phyloP scores from a whole-genome alignment of 2,113 vertebrate genomes.

The Gymnarchus niloticus region DNA sequence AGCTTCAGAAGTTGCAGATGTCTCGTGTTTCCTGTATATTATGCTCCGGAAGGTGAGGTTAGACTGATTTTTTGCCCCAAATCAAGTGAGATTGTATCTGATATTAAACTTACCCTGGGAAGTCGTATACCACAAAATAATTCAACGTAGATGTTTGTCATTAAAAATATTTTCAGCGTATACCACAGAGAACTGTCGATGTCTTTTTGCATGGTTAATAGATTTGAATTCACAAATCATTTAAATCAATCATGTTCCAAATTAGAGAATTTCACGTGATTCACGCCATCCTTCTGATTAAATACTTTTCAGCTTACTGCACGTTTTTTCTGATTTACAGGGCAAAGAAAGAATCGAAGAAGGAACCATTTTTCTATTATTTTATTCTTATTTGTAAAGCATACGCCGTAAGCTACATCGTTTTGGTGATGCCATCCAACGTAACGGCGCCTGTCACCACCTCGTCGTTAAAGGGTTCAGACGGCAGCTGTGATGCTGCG shows the following conservation, averaged over 20 bases:
- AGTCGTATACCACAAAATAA: neutral
- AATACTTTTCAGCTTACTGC: neutral
- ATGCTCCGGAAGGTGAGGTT: neutral
- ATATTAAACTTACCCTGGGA: neutral
- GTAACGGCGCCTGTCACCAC: slow-evolving; percentile 47
- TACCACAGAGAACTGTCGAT: neutral
- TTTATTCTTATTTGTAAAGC: slow-evolving; percentile 25
- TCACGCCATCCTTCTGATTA: neutral
- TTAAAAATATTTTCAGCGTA: neutral
- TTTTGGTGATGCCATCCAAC: slow-evolving; percentile 74
- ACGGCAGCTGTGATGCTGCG: slow-evolving; percentile 50
- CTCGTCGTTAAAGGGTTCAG: slow-evolving; percentile 54
- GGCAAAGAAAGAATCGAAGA: slow-evolving; percentile 20
- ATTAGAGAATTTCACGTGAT: neutral
- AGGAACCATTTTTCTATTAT: slow-evolving; percentile 35
- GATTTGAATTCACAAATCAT: neutral
- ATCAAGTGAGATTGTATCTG: neutral
- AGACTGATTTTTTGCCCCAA: neutral
- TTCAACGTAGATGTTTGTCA: neutral
- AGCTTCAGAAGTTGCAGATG: neutral
- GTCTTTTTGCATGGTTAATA: neutral
- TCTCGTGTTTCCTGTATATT: neutral
- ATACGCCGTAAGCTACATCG: slow-evolving; percentile 24
- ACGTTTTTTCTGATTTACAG: slow-evolving; percentile 10
- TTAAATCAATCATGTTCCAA: neutral